A percentile compares a stretch with the other conserved stretches of the same genome.
Evolutionary conservation across 2,888 invertebrate genomes (phyloP).

Genomic region (Graphium colonna): DNA sequence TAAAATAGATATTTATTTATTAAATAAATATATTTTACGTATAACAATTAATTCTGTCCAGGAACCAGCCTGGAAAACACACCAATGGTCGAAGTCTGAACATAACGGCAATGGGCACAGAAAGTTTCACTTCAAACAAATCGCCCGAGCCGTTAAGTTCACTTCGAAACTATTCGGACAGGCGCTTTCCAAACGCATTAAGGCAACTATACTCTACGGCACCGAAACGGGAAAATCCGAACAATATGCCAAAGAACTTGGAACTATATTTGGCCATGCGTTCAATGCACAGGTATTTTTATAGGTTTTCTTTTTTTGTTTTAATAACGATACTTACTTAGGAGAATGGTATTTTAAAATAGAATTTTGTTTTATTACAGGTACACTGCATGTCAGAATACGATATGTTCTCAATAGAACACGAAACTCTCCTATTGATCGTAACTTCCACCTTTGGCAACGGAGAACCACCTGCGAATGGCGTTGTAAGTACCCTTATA

Average conservation of each 20-base stretch:
- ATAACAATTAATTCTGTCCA: too few relatives aligned
- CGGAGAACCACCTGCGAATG: conserved; percentile 98
- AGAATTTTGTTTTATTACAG: conserved; percentile 59
- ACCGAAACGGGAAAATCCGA: conserved; percentile 98
- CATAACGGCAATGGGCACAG: conserved; percentile 85
- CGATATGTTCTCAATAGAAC: conserved; percentile 95
- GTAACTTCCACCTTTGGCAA: conserved; percentile 98
- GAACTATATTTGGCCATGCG: conserved; percentile 93
- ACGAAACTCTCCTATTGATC: conserved; percentile 93
- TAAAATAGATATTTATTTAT: too few relatives aligned
- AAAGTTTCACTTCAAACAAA: conserved; percentile 97
- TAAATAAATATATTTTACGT: too few relatives aligned
- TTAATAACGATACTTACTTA: background rate
- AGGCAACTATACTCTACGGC: conserved; percentile 96
- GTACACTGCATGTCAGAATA: conserved; percentile 96
- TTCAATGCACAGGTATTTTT: conserved; percentile 92
- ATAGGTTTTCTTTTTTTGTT: background rate
- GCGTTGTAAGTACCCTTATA: conserved; percentile 83
- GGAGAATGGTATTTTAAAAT: background rate
- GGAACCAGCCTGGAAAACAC: conserved; percentile 94
- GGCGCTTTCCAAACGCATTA: conserved; percentile 94
- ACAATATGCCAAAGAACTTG: conserved; percentile 93
- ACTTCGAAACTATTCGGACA: conserved; percentile 96
- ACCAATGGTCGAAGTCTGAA: conserved; percentile 86
- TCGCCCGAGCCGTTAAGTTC: conserved; percentile 96